Evolutionary conservation across 2,888 invertebrate species (phyloP).

Genomic region (Nomada lathburiana): DNA sequence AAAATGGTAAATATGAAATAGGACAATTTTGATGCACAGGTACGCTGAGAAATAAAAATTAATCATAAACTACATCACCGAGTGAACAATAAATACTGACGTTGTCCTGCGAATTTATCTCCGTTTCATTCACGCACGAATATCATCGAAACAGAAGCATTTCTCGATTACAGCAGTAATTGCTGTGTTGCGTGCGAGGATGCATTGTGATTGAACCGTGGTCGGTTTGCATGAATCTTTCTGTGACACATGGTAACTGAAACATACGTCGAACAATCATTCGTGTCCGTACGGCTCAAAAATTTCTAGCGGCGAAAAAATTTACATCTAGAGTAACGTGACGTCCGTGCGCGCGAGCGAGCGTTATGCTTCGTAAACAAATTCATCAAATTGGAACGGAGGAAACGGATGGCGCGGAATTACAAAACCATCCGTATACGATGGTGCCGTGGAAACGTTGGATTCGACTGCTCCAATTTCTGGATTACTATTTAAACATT

Average conservation of each 20-base stretch:
- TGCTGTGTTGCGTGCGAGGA: conserved; percentile 38
- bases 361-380: conserved; percentile 17
- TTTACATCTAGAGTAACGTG: conserved; percentile 28
- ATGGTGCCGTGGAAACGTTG: background rate
- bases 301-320: conserved; percentile 1
- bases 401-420: background rate
- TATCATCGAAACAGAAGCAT: conserved; percentile 37
- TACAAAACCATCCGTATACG: background rate
- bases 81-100: background rate
- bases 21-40: too few species aligned
- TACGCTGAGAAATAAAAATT: too few species aligned
- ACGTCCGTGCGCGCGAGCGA: background rate
- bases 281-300: conserved; percentile 13
- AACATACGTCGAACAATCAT: background rate
- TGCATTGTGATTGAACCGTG: conserved; percentile 31
- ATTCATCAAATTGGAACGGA: conserved; percentile 28
- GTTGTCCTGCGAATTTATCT: background rate
- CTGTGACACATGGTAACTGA: conserved; percentile 6
- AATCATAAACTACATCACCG: background rate
- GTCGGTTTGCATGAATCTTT: conserved; percentile 26
- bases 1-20: too few species aligned
- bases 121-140: conserved; percentile 20
- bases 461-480: background rate
- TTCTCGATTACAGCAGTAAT: conserved; percentile 38
- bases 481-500: background rate